Evolutionary conservation across 2,888 invertebrate species (phyloP), one percentile per base, ranked within the genome.

Genomic region (Acrocera orbiculus): DNA sequence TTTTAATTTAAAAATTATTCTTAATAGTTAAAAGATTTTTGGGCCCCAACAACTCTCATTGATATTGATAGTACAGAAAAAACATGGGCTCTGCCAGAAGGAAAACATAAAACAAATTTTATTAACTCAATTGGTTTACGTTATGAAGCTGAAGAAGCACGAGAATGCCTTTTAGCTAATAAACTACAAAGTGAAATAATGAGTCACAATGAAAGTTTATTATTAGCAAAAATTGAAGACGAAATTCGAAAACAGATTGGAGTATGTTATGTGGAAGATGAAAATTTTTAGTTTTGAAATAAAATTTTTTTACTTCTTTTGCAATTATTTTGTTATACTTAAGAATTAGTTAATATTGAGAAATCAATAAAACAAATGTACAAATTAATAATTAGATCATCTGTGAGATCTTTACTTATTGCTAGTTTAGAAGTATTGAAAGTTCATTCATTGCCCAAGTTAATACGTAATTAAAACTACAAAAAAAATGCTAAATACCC

Each of bases 141-240:
- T 40, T 86, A 79, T 51, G 74, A 86, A 58, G 85, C 83, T 23
- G 69, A 71, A 43, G 81, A 82, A 56, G 81, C 73, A 32, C 69
- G 78, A 46, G 63, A 70, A 39, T 81, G 82, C 47, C 68, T 87
- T 23, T 60, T 63, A 48, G 52, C 62, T 67, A 76, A 74, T 41
- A 56, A 73, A 42, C 52, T 68, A 36, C 80, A 85, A 56, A 77
- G 80, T 51, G 66, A 71, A 1, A 66, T 65, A 44, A 68, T 85
- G 49, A 63, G 65, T 31, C 70, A 77, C 42, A 68, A 69, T 30
- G 76, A 81, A 42, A 76, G 74, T 27, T 55, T 82, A 33, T 57
- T 73, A 10, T 57, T 85, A 40, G 75, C 81, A 1, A 69, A 73
- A 47, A 61, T 82, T 37, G 69, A 76, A 52, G 83, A 85, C 50